Percentiles rank a stretch among this genome's conserved stretches.
Conservation (phyloP, 2,888 invertebrate genomes). For the Nomada lathburiana region DNA sequence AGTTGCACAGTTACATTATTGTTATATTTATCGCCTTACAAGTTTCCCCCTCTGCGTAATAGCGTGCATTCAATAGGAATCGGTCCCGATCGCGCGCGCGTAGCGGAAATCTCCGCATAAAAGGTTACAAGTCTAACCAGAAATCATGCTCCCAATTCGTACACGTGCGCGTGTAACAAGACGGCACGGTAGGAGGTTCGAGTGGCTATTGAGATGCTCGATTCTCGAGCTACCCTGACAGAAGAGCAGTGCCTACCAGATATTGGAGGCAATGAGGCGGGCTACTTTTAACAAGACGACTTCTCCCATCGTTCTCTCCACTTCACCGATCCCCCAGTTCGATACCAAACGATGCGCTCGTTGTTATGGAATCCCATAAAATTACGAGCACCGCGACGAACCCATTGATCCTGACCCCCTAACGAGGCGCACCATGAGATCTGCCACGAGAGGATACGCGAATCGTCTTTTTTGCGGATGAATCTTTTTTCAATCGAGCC, state of each 20-base stretch:
- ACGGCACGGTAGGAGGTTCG: slow-evolving; percentile 68
- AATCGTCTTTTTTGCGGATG: slow-evolving; percentile 69
- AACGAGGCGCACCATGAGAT: slow-evolving; percentile 69
- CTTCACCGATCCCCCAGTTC: slow-evolving; percentile 65
- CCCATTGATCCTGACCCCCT: slow-evolving; percentile 80
- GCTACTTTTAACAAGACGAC: slow-evolving; percentile 84
- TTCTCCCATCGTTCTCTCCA: slow-evolving; percentile 52
- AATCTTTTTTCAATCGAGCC: slow-evolving; percentile 46
- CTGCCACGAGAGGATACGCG: slow-evolving; percentile 58
- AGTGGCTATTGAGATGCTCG: slow-evolving; percentile 82
- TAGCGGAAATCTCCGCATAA: slow-evolving; percentile 11
- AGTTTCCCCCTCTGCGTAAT: too few species aligned
- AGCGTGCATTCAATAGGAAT: not conserved
- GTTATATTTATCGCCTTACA: too few species aligned
- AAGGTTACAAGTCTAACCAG: slow-evolving; percentile 45
- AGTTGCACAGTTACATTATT: too few species aligned
- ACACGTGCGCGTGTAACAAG: slow-evolving; percentile 70
- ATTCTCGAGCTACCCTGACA: slow-evolving; percentile 75
- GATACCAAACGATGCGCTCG: slow-evolving; percentile 69
- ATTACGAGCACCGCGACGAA: slow-evolving; percentile 76
- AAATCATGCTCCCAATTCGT: slow-evolving; percentile 44
- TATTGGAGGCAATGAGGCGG: slow-evolving; percentile 84
- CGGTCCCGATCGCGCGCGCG: not conserved
- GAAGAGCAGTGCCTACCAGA: slow-evolving; percentile 76
- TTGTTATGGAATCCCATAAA: slow-evolving; percentile 75